Percentiles rank a stretch among this genome's conserved stretches.
Evolutionary conservation across 2,888 invertebrate genomes (phyloP).

Genomic region (Timema cristinae): DNA sequence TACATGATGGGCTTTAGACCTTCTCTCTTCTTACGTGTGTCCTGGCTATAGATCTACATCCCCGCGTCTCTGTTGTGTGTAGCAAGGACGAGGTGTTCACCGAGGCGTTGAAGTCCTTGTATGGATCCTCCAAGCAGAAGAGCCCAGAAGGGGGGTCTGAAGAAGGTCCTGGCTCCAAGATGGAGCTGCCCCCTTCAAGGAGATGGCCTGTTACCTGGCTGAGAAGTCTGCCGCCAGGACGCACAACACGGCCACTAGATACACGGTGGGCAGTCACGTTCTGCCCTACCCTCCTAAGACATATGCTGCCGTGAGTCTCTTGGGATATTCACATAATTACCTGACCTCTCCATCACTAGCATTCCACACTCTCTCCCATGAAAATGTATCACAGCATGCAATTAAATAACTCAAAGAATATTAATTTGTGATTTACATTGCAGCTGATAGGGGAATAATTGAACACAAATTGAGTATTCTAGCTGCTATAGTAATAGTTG

Average conservation of each 20-base stretch:
- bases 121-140: constrained; percentile 47
- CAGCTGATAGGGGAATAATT: too few species aligned
- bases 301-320: neutral
- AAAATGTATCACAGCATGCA: too few species aligned
- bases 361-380: too few species aligned
- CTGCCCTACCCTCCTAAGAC: constrained; percentile 23
- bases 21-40: neutral
- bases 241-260: constrained; percentile 17
- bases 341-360: too few species aligned
- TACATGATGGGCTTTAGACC: constrained; percentile 36
- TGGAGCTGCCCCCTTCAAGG: constrained; percentile 36
- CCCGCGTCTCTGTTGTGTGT: constrained; percentile 25
- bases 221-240: constrained; percentile 14
- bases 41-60: too few species aligned
- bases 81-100: constrained; percentile 72
- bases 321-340: too few species aligned
- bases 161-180: constrained; percentile 29
- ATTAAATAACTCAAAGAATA: too few species aligned
- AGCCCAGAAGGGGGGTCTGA: neutral
- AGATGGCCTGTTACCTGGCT: constrained; percentile 26
- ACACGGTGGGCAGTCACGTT: constrained; percentile 16
- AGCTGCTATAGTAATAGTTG: too few species aligned
- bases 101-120: constrained; percentile 70
- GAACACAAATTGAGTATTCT: too few species aligned
- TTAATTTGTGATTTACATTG: too few species aligned